Evolutionary conservation across 2,888 invertebrate genomes (phyloP).

Genomic region (Diloba caeruleocephala): DNA sequence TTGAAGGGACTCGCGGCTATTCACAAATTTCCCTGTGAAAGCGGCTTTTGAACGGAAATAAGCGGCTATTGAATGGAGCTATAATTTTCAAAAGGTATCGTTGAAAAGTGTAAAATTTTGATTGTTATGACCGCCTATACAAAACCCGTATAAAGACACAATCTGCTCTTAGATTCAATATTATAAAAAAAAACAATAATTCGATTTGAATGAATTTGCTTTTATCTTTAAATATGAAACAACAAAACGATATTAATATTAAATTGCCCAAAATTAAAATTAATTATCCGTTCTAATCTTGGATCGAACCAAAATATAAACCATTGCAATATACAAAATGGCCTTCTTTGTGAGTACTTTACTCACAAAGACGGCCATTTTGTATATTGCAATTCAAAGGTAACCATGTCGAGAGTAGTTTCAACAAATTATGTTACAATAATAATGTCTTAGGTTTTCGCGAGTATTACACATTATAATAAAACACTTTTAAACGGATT

Average conservation of each 20-base stretch:
- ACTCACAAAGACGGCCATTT: conserved; percentile 12
- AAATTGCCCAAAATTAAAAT: no score
- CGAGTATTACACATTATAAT: no score
- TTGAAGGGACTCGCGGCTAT: conserved; percentile 1
- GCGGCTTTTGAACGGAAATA: conserved; percentile 21
- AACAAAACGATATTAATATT: no score
- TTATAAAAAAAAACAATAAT: no score
- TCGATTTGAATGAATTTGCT: no score
- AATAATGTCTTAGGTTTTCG: no score
- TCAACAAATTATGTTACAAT: no score
- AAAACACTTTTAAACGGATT: no score
- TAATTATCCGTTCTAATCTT: no score
- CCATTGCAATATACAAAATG: no score
- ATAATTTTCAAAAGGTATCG: conserved; percentile 32
- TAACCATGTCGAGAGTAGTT: conserved; percentile 2
- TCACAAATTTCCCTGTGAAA: conserved; percentile 1
- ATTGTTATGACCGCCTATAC: conserved; percentile 7
- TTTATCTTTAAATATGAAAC: no score
- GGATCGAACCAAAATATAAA: no score
- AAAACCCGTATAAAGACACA: background rate
- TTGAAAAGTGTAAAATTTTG: background rate
- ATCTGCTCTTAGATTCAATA: background rate
- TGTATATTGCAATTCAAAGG: conserved; percentile 29
- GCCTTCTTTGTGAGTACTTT: background rate
- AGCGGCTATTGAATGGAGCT: conserved; percentile 15